These are phyloP conservation scores for Neocrepidodera transversa DNA, from an alignment of 2,888 invertebrate species.

Conservation along the genomic window DNA sequence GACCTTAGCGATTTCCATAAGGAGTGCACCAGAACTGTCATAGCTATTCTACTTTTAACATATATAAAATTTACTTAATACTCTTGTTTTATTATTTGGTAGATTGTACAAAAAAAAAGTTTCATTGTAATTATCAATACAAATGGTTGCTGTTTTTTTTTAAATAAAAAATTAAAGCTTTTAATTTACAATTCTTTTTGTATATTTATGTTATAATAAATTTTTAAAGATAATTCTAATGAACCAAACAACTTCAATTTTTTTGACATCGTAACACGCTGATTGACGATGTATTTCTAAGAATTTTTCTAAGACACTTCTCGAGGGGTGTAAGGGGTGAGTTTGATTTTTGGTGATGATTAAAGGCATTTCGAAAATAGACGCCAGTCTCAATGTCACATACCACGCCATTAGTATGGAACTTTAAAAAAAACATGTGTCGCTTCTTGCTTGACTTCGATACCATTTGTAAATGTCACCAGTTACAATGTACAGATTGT, in stretches of 20 bases:
- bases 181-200: no score
- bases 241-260: conserved; percentile 13
- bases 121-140: no score
- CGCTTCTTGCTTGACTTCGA: conserved; percentile 34
- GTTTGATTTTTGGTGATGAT: conserved; percentile 47
- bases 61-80: no score
- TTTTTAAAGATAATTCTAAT: conserved; percentile 5
- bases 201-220: no score
- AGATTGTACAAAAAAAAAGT: no score
- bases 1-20: no score
- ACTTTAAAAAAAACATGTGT: conserved; percentile 36
- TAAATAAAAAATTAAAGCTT: no score
- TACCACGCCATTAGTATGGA: conserved; percentile 31
- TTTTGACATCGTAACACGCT: conserved; percentile 26
- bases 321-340: conserved; percentile 31
- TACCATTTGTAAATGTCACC: conserved; percentile 39
- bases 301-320: conserved; percentile 33
- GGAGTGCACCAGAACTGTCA: no score
- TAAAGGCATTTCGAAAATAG: conserved; percentile 46
- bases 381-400: conserved; percentile 40
- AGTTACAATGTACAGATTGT: no score
- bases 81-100: no score
- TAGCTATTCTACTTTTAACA: no score
- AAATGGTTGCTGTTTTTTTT: no score
- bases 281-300: conserved; percentile 37